phyloP scores from a whole-genome alignment of 2,113 vertebrate genomes.

The Hippocampus abdominalis region DNA sequence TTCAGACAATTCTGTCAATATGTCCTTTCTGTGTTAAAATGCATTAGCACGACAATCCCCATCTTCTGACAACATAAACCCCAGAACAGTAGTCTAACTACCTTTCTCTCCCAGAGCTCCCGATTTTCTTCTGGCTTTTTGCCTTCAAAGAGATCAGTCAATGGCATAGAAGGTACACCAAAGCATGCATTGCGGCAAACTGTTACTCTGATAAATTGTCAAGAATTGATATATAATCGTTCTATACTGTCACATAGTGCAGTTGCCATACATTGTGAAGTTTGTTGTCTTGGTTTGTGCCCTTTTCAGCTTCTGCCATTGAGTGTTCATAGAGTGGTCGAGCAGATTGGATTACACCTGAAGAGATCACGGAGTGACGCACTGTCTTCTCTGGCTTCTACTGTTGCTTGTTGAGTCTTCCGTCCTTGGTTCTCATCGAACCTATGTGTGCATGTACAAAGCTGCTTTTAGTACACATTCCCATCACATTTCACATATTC shows the following conservation, averaged over 20 bases:
- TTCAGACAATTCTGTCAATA: neutral
- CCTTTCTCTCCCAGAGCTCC: neutral
- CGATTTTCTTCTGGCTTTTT: conserved; percentile 10
- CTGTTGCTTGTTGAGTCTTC: conserved; percentile 34
- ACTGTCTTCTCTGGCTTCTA: conserved; percentile 29
- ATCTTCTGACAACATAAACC: conserved; percentile 14
- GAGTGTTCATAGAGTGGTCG: conserved; percentile 5
- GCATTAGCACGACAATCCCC: neutral
- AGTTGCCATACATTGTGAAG: neutral
- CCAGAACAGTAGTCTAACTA: conserved; percentile 10
- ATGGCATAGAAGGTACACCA: conserved; percentile 16
- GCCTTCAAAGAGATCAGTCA: conserved; percentile 20
- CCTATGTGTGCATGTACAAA: conserved; percentile 32
- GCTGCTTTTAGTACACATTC: conserved; percentile 47
- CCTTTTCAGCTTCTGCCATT: neutral
- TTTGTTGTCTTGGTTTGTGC: neutral
- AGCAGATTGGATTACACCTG: conserved; percentile 24
- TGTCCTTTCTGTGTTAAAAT: neutral
- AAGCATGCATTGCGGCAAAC: neutral
- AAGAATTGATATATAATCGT: neutral
- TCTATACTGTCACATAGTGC: neutral
- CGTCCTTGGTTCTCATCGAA: conserved; percentile 41
- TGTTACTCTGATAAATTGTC: neutral
- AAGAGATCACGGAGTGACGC: conserved; percentile 24
- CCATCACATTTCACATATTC: conserved; percentile 5